These are phyloP conservation scores for Lucilia cuprina DNA, from an alignment of 1,140 invertebrate genomes.

Conservation along the genomic window DNA sequence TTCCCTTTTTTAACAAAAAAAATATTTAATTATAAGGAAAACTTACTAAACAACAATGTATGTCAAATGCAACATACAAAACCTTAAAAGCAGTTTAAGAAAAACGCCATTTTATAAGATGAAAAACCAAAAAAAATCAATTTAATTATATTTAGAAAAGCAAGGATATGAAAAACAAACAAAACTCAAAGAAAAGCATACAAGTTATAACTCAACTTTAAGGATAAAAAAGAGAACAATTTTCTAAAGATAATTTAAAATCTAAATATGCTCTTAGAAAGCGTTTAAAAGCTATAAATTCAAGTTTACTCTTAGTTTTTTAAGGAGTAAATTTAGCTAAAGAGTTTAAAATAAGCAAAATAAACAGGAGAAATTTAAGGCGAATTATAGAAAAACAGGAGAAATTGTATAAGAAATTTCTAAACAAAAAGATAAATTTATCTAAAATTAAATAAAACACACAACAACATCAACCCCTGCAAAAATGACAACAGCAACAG, in stretches of 20 bases:
- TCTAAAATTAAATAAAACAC: not conserved
- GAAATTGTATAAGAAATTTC: not conserved
- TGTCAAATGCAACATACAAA: constrained; percentile 9
- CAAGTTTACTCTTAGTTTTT: not conserved
- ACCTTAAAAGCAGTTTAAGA: not conserved
- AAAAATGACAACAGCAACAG: no score
- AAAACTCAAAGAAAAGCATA: not conserved
- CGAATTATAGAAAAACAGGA: not conserved
- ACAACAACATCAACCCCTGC: not conserved
- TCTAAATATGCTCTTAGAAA: not conserved
- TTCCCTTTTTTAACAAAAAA: not conserved
- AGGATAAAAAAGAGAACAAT: not conserved
- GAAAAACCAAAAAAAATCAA: not conserved
- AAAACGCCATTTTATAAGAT: constrained; percentile 31
- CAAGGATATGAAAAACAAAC: not conserved
- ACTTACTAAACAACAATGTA: constrained; percentile 12
- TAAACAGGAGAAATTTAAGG: not conserved
- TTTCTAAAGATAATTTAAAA: not conserved
- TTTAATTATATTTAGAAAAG: not conserved
- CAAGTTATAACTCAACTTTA: not conserved
- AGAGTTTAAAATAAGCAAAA: not conserved
- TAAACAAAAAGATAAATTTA: not conserved
- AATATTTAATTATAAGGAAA: not conserved
- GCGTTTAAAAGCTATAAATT: not conserved
- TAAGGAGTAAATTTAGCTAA: not conserved